A percentile compares a stretch with the other conserved stretches of the same genome.
Conservation (phyloP, 2,888 invertebrate species). For the Eueremaeus valkanovi region DNA sequence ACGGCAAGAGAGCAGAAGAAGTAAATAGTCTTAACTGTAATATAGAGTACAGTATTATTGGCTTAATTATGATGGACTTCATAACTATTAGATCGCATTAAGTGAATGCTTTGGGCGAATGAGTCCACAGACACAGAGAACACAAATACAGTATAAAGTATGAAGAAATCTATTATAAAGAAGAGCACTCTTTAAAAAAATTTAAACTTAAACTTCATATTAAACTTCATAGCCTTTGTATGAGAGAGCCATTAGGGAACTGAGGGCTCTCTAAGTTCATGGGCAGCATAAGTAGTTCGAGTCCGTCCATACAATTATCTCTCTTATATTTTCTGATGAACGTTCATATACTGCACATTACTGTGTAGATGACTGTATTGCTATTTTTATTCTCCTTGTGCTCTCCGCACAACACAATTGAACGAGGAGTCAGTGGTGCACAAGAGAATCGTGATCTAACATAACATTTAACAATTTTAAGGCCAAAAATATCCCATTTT, state of each 20-base stretch:
- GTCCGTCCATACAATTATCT: too few relatives aligned
- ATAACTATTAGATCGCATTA: neutral
- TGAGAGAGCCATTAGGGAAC: too few relatives aligned
- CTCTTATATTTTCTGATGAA: too few relatives aligned
- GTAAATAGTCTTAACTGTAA: neutral
- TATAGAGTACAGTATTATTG: neutral
- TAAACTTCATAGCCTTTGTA: too few relatives aligned
- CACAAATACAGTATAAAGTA: neutral
- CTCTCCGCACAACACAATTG: neutral
- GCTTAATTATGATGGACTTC: slow-evolving; percentile 17
- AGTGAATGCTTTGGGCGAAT: slow-evolving; percentile 3
- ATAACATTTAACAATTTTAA: neutral
- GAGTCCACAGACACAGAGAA: neutral
- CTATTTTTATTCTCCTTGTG: neutral
- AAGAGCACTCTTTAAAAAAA: too few relatives aligned
- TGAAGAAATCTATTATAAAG: too few relatives aligned
- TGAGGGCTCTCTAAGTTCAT: too few relatives aligned
- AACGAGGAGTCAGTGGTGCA: neutral
- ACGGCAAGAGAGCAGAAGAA: too few relatives aligned
- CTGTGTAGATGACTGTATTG: neutral
- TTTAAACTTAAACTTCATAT: too few relatives aligned
- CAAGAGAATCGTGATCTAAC: neutral
- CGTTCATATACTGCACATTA: neutral
- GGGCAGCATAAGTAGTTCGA: too few relatives aligned
- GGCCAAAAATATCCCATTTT: neutral